Evolutionary conservation across 2,113 vertebrate genomes (phyloP), one percentile per base, ranked within the genome.

Genomic region (Falco punctatus): DNA sequence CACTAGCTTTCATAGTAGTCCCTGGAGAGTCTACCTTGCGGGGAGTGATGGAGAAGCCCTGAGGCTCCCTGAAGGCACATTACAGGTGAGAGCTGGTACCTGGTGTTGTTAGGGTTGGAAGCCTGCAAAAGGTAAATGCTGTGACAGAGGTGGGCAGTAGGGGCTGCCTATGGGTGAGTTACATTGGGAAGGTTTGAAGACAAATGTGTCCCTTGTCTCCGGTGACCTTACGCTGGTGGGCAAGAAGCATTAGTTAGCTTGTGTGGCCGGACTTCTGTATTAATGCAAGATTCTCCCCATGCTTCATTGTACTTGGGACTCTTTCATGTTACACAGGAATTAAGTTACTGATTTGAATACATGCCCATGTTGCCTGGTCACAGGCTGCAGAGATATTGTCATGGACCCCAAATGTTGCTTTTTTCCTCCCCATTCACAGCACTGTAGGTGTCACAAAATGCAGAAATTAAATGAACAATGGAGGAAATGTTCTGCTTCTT

Each of bases 1-100:
- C 48, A 3, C 8, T 5, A 13, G 51, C 88, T 89, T 46, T 17
- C 42, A 2, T 6, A 21, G 55, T 26, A 49, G 71, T 26, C 28
- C 67, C 61, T 33, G 62, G 33, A 22, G 49, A 24, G 9, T 33
- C 57, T 59, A 3, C 11, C 1, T 10, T 52, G 27, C 54, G 33
- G 55, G 72, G 30, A 27, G 42, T 20, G 30, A 2, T 17, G 38
- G 49, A 42, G 69, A n/a, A 42, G 10, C 55, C 44, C 32, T 10
- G 32, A 55, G 48, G 42, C 46, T 35, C 0, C 61, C 8, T 48
- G 5, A 5, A 42, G 13, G 15, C 13, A 23, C 1, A 0, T 18
- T 49, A 59, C 7, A 14, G 59, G 65, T 48, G 64, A 44, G 11
- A 59, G 11, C 18, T 82, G 44, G 20, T 30, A 11, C 26, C 35